Conservation (phyloP, 2,888 invertebrate genomes). For the Lasius platythorax region DNA sequence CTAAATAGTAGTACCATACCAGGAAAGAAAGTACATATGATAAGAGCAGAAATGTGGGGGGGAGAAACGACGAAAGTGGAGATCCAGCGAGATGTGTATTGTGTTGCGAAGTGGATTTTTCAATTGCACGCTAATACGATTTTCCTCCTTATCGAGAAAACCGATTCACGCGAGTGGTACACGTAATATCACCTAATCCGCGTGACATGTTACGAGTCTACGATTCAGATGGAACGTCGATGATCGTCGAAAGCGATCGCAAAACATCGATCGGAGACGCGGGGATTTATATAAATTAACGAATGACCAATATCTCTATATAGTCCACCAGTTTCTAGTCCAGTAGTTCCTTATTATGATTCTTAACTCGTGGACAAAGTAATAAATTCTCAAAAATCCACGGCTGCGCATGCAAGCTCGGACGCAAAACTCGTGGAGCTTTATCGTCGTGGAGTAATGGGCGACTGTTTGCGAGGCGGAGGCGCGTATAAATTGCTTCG, state of each 20-base stretch:
- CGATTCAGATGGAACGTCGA: neutral
- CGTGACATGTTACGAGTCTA: neutral
- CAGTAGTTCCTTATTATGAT: constrained; percentile 60
- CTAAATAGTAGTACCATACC: constrained; percentile 53
- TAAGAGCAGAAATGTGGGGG: constrained; percentile 37
- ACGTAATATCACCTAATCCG: constrained; percentile 6
- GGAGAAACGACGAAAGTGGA: neutral
- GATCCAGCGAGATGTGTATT: constrained; percentile 32
- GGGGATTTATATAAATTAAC: constrained; percentile 50
- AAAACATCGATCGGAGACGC: neutral
- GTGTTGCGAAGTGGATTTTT: constrained; percentile 50
- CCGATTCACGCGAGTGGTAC: constrained; percentile 51
- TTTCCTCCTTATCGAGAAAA: constrained; percentile 46
- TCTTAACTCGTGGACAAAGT: constrained; percentile 66
- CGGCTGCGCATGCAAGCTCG: constrained; percentile 62
- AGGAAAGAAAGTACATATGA: constrained; percentile 49
- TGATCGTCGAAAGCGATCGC: neutral
- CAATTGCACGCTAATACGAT: constrained; percentile 61
- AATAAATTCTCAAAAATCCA: constrained; percentile 60
- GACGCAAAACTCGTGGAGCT: constrained; percentile 70
- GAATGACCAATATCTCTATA: constrained; percentile 37
- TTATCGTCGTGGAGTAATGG: constrained; percentile 76
- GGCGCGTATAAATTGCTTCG: constrained; percentile 78
- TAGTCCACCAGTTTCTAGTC: neutral
- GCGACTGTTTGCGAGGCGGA: constrained; percentile 74